Evolutionary conservation across 2,797 vertebrate species (phyloP), one percentile per base, ranked within the genome.

Genomic region (Aplochiton taeniatus): DNA sequence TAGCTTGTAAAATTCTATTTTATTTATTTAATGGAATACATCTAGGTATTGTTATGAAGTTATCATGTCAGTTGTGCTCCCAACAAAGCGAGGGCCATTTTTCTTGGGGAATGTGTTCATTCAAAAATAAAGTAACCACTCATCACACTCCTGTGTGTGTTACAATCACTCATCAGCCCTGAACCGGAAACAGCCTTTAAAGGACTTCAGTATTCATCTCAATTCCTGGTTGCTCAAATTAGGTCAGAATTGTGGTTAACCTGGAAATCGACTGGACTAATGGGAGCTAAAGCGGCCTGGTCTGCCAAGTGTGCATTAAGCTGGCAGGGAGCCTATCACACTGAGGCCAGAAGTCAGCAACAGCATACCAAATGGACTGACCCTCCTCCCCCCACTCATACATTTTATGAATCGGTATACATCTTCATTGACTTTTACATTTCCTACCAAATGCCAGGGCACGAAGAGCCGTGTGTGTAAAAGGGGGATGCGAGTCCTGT

Each of bases 241-340:
- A 95, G 92, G 91, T 90, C 70, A 93, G 87, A 10, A 83, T 88
- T 75, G 86, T 92, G 58, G 91, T 91, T 44, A 90, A 88, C 56
- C 87, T 80, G 19, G 92, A 90, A 66, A 91, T 94, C 70, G 91
- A 90, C 68, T 88, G 93, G 92, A 89, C 74, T 74, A 94, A 89
- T 86, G 92, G 93, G 51, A 90, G 87, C 0, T 92, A 94, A 71
- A 93, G 92, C 61, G 84, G 93, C 11, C 78, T 86, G 41, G 93
- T 92, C 54, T 93, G 93, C 84, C 94, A 94, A 66, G 91, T 94
- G 69, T 94, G 92, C 88, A 94, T 94, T 86, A 95, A 94, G 73
- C 83, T 95, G 76, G 91, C 93, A 59, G 93, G 92, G 65, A 86
- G 92, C 55, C 66, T 58, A 90, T 93, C 51, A 92, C 93, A 54